These are phyloP conservation scores for Drosophila willistoni DNA, from an alignment of 1,140 invertebrate species.

Conservation along the genomic window DNA sequence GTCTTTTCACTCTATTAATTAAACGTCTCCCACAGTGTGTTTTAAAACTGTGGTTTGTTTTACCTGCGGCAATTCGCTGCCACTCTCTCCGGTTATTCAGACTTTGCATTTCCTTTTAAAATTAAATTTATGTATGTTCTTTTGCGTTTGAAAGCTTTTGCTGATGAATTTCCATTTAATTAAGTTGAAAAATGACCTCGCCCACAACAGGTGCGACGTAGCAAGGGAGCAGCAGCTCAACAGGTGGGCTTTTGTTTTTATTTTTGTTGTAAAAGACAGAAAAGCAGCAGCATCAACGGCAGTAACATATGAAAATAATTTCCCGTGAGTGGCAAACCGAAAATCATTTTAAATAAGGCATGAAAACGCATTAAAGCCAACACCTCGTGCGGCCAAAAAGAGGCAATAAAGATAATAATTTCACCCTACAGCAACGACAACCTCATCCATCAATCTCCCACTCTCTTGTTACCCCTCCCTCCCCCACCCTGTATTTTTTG, in stretches of 20 bases:
- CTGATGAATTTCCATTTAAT: slow-evolving; percentile 39
- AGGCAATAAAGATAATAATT: slow-evolving; percentile 41
- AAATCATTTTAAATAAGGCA: slow-evolving; percentile 80
- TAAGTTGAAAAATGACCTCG: slow-evolving; percentile 34
- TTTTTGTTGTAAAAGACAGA: not conserved
- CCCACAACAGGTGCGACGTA: not conserved
- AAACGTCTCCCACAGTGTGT: slow-evolving; percentile 53
- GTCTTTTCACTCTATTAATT: slow-evolving; percentile 72
- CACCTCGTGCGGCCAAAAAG: slow-evolving; percentile 44
- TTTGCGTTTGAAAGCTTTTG: slow-evolving; percentile 12
- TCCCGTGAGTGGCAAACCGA: slow-evolving; percentile 58
- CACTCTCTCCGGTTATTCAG: not conserved
- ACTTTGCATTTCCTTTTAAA: slow-evolving; percentile 12
- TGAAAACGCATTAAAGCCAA: slow-evolving; percentile 71
- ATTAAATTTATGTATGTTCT: slow-evolving; percentile 24
- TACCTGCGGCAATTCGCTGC: not conserved
- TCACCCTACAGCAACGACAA: slow-evolving; percentile 26
- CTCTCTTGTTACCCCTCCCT: slow-evolving; percentile 29
- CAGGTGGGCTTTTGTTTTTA: not conserved
- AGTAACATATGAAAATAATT: slow-evolving; percentile 70
- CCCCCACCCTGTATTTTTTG: no score
- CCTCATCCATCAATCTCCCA: not conserved
- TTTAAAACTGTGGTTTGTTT: slow-evolving; percentile 46
- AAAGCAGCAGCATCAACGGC: slow-evolving; percentile 24
- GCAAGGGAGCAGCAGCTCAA: slow-evolving; percentile 31